Evolutionary conservation across 2,797 vertebrate genomes (phyloP).

Genomic region (Carcharodon carcharias): DNA sequence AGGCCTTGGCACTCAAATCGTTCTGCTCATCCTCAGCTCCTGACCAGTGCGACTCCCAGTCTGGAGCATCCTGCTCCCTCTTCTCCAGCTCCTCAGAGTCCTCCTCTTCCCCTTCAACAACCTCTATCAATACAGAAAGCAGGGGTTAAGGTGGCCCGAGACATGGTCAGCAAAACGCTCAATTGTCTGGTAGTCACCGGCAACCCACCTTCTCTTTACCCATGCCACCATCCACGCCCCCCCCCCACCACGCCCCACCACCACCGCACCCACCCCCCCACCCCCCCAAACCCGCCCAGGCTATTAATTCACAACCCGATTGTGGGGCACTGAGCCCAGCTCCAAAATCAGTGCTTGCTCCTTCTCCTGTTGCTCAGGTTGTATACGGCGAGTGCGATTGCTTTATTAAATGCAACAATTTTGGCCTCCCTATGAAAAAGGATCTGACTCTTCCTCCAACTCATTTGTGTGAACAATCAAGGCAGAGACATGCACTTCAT

Average conservation of each 20-base stretch:
- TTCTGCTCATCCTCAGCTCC: slow-evolving; percentile 42
- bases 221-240: background rate
- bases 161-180: background rate
- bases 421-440: background rate
- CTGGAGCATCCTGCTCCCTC: slow-evolving; percentile 46
- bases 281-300: background rate
- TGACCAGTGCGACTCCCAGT: slow-evolving; percentile 46
- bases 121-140: slow-evolving; percentile 42
- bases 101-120: slow-evolving; percentile 46
- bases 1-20: slow-evolving; percentile 42
- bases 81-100: slow-evolving; percentile 48
- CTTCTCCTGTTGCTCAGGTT: too few relatives aligned
- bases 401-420: background rate
- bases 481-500: background rate
- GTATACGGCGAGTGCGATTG: background rate
- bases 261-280: too few relatives aligned
- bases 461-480: background rate
- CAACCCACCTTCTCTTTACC: background rate
- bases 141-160: too few relatives aligned
- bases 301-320: background rate
- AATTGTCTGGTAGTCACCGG: background rate
- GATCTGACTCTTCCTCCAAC: background rate
- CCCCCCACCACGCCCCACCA: too few relatives aligned
- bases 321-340: background rate
- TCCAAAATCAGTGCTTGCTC: background rate